These are phyloP conservation scores for Agrochola circellaris DNA, from an alignment of 2,888 invertebrate genomes.

Conservation along the genomic window DNA sequence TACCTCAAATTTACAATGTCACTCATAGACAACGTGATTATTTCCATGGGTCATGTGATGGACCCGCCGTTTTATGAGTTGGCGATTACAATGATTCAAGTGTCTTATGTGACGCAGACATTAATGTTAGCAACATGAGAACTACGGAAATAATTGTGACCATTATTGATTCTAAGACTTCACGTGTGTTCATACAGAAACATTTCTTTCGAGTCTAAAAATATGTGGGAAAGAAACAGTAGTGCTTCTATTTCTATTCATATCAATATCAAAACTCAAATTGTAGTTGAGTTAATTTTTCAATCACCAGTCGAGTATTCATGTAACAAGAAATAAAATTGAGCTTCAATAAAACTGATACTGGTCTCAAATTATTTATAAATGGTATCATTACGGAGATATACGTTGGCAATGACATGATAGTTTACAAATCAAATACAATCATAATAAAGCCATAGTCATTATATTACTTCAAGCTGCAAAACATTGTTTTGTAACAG, in stretches of 20 bases:
- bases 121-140: slow-evolving; percentile 12
- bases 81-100: slow-evolving; percentile 29
- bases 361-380: slow-evolving; percentile 1
- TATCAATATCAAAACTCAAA: not conserved
- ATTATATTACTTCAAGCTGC: not conserved
- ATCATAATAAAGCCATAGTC: not conserved
- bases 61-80: slow-evolving; percentile 18
- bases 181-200: not conserved
- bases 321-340: not conserved
- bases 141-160: not conserved
- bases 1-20: slow-evolving; percentile 55
- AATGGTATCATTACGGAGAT: slow-evolving; percentile 1
- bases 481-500: slow-evolving; percentile 25
- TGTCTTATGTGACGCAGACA: slow-evolving; percentile 12
- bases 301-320: not conserved
- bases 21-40: slow-evolving; percentile 48
- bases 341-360: not conserved
- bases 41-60: slow-evolving; percentile 40
- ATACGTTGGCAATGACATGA: not conserved
- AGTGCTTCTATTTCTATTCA: not conserved
- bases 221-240: not conserved
- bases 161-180: slow-evolving; percentile 5
- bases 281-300: not conserved
- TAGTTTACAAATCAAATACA: slow-evolving; percentile 7
- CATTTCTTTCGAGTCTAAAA: slow-evolving; percentile 4